These are phyloP conservation scores for Heterotis niloticus DNA, from an alignment of 2,113 vertebrate genomes.

Conservation along the genomic window DNA sequence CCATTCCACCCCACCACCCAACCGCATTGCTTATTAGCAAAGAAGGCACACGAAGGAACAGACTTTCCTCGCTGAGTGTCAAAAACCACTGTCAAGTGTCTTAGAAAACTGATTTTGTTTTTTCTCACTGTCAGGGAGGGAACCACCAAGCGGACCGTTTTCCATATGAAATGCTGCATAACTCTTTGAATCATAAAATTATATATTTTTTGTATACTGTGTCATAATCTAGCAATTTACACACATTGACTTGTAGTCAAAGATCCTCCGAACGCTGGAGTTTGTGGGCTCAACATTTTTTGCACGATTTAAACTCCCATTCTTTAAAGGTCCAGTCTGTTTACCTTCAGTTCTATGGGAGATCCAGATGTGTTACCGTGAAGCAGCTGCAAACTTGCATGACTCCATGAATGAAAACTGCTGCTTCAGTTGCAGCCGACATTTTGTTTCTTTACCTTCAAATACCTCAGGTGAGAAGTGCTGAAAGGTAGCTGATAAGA, in stretches of 20 bases:
- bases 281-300: too few species aligned
- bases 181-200: neutral
- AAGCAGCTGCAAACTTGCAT: too few species aligned
- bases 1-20: too few species aligned
- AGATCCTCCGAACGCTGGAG: too few species aligned
- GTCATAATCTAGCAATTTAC: neutral
- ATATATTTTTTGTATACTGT: too few species aligned
- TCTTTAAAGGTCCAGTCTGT: too few species aligned
- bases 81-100: neutral
- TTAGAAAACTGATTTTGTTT: too few species aligned
- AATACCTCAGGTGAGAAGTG: slow-evolving; percentile 13
- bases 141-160: neutral
- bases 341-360: too few species aligned
- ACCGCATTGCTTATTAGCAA: neutral
- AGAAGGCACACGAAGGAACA: neutral
- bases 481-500: neutral
- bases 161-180: neutral
- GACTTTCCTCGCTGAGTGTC: neutral
- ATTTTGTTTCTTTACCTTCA: neutral
- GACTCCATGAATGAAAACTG: too few species aligned
- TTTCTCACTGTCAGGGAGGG: neutral
- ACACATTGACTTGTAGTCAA: too few species aligned
- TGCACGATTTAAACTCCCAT: too few species aligned
- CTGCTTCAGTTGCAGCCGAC: neutral
- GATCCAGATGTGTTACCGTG: too few species aligned